A percentile compares a stretch with the other conserved stretches of the same genome.
These are phyloP conservation scores for Enteromius fasciolatus DNA, from an alignment of 2,797 vertebrate genomes.

Conservation along the genomic window DNA sequence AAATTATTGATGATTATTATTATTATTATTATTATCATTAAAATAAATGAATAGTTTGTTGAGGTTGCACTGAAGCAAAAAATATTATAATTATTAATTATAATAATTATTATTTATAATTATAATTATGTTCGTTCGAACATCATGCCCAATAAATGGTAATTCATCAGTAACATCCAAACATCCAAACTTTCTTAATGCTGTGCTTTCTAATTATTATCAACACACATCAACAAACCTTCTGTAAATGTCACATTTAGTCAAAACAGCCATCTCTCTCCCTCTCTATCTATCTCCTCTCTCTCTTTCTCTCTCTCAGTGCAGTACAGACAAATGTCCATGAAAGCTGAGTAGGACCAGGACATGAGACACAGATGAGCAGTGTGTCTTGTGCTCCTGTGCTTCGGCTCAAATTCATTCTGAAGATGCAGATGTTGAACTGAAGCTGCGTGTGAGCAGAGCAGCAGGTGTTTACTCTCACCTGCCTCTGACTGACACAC, in stretches of 20 bases:
- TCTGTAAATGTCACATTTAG: not conserved
- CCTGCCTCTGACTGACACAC: not conserved
- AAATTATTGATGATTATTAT: no score
- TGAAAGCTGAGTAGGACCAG: not conserved
- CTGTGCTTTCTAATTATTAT: not conserved
- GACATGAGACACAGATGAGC: not conserved
- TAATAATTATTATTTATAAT: no score
- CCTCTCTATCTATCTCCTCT: not conserved
- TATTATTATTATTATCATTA: no score
- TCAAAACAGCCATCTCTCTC: not conserved
- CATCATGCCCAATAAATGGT: no score
- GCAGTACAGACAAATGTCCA: not conserved
- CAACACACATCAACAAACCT: not conserved
- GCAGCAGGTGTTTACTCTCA: slow-evolving; percentile 24
- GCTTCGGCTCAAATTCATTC: not conserved
- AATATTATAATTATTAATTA: not conserved
- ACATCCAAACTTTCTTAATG: not conserved
- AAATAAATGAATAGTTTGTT: no score
- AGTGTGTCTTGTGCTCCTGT: not conserved
- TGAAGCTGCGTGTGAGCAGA: not conserved
- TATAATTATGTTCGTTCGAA: no score
- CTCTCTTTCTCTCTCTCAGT: not conserved
- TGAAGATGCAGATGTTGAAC: not conserved
- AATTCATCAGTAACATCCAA: not conserved
- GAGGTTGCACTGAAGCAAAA: no score